Evolutionary conservation across 2,113 vertebrate genomes (phyloP).

Genomic region (Myxocyprinus asiaticus): DNA sequence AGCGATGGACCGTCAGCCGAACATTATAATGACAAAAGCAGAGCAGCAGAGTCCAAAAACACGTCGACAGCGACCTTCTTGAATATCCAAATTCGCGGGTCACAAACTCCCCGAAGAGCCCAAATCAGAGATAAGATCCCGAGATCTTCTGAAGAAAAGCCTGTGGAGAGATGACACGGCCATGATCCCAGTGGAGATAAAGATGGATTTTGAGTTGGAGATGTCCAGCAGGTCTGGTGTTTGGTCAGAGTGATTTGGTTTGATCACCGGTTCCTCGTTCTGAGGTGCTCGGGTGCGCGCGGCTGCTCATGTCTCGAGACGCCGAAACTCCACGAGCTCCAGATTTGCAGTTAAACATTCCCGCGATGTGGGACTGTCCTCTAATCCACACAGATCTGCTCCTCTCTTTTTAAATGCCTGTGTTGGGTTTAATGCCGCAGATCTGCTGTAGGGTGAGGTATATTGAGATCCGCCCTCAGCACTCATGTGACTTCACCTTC

Average conservation of each 20-base stretch:
- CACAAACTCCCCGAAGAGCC: background rate
- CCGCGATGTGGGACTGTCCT: slow-evolving; percentile 59
- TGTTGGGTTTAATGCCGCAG: slow-evolving; percentile 50
- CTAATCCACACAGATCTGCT: slow-evolving; percentile 52
- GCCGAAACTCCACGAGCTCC: slow-evolving; percentile 55
- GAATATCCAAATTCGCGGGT: background rate
- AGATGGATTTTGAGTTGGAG: background rate
- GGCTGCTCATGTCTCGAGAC: slow-evolving; percentile 11
- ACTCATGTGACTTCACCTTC: background rate
- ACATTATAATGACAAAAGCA: background rate
- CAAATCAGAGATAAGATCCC: slow-evolving; percentile 1
- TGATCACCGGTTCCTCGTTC: background rate
- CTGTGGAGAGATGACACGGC: background rate
- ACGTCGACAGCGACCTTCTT: background rate
- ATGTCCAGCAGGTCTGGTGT: background rate
- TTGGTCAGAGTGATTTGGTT: background rate
- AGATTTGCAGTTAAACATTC: slow-evolving; percentile 66
- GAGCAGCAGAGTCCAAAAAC: background rate
- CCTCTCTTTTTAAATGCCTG: slow-evolving; percentile 57
- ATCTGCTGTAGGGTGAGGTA: slow-evolving; percentile 19
- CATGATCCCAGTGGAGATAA: background rate
- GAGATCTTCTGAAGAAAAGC: background rate
- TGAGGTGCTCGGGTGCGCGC: background rate
- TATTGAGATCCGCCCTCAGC: slow-evolving; percentile 19
- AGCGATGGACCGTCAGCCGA: background rate